Base-by-base conservation (phyloP, 2,113 vertebrate genomes). In the Perognathus longimembris region DNA sequence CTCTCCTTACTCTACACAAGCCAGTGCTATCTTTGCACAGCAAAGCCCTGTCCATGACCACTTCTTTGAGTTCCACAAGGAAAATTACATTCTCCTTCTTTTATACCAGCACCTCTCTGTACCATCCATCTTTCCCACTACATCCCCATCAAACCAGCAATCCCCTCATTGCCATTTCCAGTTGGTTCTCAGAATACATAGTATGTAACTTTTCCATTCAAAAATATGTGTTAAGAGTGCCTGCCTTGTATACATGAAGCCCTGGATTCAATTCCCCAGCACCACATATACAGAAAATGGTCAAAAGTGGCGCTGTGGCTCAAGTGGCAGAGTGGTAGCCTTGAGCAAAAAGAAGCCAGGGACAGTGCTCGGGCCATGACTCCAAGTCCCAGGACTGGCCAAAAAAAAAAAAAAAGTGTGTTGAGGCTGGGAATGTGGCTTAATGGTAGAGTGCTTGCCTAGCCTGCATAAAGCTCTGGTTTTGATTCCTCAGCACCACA, bases 181-280 rank as follows among this genome's bases (percentile, higher is more conserved):
- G 12, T 18, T 57, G 59, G 32, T 61, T 81, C 67, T 67, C 22
- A 34, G 73, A 50, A 36, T 12, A 78, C 1, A 42, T 0, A 67
- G 11, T 26, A 32, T 12, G n/a, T 2, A 83, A 45, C 18, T 90
- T 84, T 42, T 77, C 67, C 61, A 61, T 30, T 95, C 32, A 91
- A 84, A 95, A 96, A 40, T 10, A n/a, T 32, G n/a, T 93, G 61
- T 24, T 84, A 40, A 64, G 50, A 54, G 50, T 54, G 50, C 14
- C 17, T 54, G 50, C 50, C 15, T 54, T 3, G 50, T 15, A 54
- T 54, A 15, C 50, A 54, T 18, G 50, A 54, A 15, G 14, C 12
- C 50, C 15, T 14, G 50, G 15, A 15, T 54, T 54, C 50, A 15
- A 54, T 54, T 54, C 17, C 50, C 17, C 50, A 18, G 50, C 15